phyloP scores from a whole-genome alignment of 2,888 invertebrate species.

The Tenthredo mesomela region DNA sequence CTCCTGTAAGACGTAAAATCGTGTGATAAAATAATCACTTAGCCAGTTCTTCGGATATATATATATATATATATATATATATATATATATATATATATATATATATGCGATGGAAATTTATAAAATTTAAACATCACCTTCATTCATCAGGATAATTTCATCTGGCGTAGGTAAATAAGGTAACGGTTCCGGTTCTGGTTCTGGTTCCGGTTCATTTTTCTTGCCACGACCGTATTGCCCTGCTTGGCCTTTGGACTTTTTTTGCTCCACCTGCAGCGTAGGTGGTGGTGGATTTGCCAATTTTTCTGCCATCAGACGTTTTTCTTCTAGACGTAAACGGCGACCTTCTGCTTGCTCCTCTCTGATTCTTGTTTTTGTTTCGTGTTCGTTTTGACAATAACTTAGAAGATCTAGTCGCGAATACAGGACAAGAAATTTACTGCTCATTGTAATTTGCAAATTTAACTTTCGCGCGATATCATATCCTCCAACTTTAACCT shows the following conservation, averaged over 20 bases:
- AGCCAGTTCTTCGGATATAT: too few species aligned
- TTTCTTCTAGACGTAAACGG: slow-evolving; percentile 77
- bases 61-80: too few species aligned
- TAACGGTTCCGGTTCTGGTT: slow-evolving; percentile 76
- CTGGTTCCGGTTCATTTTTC: slow-evolving; percentile 72
- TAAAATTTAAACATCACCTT: slow-evolving; percentile 63
- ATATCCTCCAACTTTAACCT: not conserved
- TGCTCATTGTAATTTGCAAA: not conserved
- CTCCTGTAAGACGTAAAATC: slow-evolving; percentile 74
- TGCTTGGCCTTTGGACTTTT: slow-evolving; percentile 56
- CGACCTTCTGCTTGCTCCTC: slow-evolving; percentile 78
- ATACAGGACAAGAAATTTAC: not conserved
- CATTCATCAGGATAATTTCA: slow-evolving; percentile 67
- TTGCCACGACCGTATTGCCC: slow-evolving; percentile 54
- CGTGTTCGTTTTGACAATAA: slow-evolving; percentile 78
- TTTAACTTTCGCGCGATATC: too few species aligned
- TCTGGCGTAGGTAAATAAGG: slow-evolving; percentile 73
- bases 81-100: too few species aligned
- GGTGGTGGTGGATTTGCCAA: slow-evolving; percentile 76
- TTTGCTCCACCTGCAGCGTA: slow-evolving; percentile 55
- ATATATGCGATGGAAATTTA: not conserved
- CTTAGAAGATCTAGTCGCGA: slow-evolving; percentile 77
- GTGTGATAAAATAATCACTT: not conserved
- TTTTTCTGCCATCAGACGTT: slow-evolving; percentile 75
- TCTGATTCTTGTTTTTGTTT: slow-evolving; percentile 75